Conservation (phyloP, 2,113 vertebrate species). For the Dicentrarchus labrax region DNA sequence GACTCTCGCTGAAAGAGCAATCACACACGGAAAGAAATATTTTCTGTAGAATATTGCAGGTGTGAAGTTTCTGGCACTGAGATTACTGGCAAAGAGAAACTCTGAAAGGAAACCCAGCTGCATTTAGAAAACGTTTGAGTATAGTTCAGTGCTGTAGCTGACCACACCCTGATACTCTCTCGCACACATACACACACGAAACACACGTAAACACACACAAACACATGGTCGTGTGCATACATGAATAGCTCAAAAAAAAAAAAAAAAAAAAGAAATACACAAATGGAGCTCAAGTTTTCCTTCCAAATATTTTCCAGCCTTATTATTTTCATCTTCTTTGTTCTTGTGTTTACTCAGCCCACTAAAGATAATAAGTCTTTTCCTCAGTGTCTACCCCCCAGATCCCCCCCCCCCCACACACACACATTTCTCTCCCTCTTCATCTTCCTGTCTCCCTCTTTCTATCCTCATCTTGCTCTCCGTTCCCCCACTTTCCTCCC, state of each 20-base stretch:
- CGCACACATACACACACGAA: neutral
- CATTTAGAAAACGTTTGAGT: neutral
- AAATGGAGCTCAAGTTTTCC: constrained; percentile 31
- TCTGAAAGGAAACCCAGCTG: constrained; percentile 4
- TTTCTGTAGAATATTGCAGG: constrained; percentile 21
- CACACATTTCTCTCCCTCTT: constrained; percentile 50
- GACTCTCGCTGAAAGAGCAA: neutral
- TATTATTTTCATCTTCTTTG: constrained; percentile 65
- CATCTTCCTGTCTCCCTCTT: constrained; percentile 35
- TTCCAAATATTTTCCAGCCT: constrained; percentile 61
- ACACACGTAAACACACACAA: constrained; percentile 20
- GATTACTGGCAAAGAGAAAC: constrained; percentile 18
- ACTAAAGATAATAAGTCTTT: constrained; percentile 65
- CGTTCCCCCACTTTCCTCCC: constrained; percentile 28
- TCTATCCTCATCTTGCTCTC: constrained; percentile 39
- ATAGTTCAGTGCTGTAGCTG: neutral
- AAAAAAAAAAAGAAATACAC: constrained; percentile 50
- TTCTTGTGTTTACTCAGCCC: constrained; percentile 69
- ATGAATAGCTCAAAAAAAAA: constrained; percentile 34
- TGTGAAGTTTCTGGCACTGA: constrained; percentile 15
- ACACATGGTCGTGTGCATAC: constrained; percentile 3
- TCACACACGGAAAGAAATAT: neutral
- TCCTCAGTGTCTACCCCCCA: constrained; percentile 44
- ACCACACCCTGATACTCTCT: constrained; percentile 48
- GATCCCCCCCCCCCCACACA: constrained; percentile 6